Evolutionary conservation across 2,888 invertebrate species (phyloP), one percentile per base, ranked within the genome.

Genomic region (Bellardia pandia): DNA sequence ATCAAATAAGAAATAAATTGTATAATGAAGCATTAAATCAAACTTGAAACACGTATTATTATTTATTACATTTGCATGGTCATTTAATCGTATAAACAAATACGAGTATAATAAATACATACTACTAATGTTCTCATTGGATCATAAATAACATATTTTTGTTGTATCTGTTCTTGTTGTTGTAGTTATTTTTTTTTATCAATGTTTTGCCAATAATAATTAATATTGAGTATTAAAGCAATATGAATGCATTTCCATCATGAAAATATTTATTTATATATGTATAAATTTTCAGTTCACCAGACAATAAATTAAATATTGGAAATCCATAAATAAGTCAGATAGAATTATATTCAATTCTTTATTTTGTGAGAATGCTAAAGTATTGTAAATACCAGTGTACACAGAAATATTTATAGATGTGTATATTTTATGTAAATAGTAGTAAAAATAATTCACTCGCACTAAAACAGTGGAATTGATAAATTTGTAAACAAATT

Each of bases 261-360:
- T 74, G 42, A 51, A 75, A 75, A 68, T 71, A 60, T 64, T 72
- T 53, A 56, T 72, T 48, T 48, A 14, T 37, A 16, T 23, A 23
- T 37, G 16, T 23, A n/a, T n/a, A n/a, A n/a, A n/a, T n/a, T n/a
- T 51, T 16, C 8, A 16, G 37, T 66, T 64, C 40, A n/a, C 8
- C 14, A 45, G 33, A 42, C 45, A 71, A 79, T 79, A 83, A 86
- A 84, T 84, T 72, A 74, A 84, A 68, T 84, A 80, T 74, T 76
- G 68, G 69, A 80, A 66, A 68, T 53, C 51, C 77, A 81, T 80
- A 86, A 80, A 84, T 77, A 84, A 68, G 80, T 80, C 62, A 72
- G 56, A 71, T 40, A 69, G 13, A 45, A 69, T 56, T 33, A 11
- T 53, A 66, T 72, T 40, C 7, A 33, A 58, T 56, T 56, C 23